Evolutionary conservation across 1,140 invertebrate species (phyloP).

Genomic region (Dreissena polymorpha): DNA sequence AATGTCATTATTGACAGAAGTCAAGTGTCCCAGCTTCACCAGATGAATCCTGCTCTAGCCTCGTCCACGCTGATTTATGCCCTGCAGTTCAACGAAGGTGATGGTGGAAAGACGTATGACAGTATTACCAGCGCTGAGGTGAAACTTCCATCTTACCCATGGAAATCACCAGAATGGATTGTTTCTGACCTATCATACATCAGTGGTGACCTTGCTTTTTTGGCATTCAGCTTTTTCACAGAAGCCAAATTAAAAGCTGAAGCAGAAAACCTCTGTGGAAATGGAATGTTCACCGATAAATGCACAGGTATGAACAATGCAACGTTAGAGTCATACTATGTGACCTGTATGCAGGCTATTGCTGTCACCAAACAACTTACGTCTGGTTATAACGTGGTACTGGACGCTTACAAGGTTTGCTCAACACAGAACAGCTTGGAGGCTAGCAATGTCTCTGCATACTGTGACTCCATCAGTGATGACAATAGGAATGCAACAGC

Average conservation of each 20-base stretch:
- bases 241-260: slow-evolving; percentile 17
- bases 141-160: slow-evolving; percentile 55
- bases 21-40: slow-evolving; percentile 55
- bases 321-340: slow-evolving; percentile 48
- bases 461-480: slow-evolving; percentile 23
- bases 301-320: slow-evolving; percentile 32
- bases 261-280: slow-evolving; percentile 19
- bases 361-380: slow-evolving; percentile 31
- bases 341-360: slow-evolving; percentile 59
- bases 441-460: neutral
- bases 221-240: slow-evolving; percentile 29
- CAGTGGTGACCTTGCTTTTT: neutral
- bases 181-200: slow-evolving; percentile 54
- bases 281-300: neutral
- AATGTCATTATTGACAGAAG: slow-evolving; percentile 54
- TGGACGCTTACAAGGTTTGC: slow-evolving; percentile 50
- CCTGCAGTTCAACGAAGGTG: slow-evolving; percentile 67
- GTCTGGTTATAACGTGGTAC: slow-evolving; percentile 35
- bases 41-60: slow-evolving; percentile 55
- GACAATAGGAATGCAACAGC: slow-evolving; percentile 23
- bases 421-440: slow-evolving; percentile 9
- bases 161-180: slow-evolving; percentile 60
- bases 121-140: slow-evolving; percentile 36
- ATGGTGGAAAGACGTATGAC: slow-evolving; percentile 48
- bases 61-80: slow-evolving; percentile 40